A percentile compares a stretch with the other conserved stretches of the same genome.
Evolutionary conservation across 2,888 invertebrate species (phyloP).

Genomic region (Drosophila infuscata): DNA sequence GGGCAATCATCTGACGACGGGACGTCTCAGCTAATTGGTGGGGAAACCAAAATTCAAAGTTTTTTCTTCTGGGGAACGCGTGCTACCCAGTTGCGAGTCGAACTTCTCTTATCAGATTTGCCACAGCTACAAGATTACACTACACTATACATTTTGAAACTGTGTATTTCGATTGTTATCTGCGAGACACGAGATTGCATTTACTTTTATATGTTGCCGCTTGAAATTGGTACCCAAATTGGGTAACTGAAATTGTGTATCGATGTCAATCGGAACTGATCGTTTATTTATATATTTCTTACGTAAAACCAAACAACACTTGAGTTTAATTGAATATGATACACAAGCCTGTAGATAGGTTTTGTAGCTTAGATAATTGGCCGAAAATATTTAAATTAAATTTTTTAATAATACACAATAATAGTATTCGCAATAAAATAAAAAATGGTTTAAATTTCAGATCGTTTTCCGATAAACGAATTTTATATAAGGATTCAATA

Average conservation of each 20-base stretch:
- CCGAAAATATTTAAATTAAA: neutral
- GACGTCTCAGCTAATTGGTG: slow-evolving; percentile 62
- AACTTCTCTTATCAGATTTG: slow-evolving; percentile 37
- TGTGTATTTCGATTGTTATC: slow-evolving; percentile 33
- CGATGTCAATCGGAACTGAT: slow-evolving; percentile 25
- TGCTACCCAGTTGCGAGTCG: slow-evolving; percentile 36
- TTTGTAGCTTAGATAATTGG: neutral
- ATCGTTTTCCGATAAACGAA: neutral
- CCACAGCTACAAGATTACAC: slow-evolving; percentile 14
- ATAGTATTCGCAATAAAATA: neutral
- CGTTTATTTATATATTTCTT: slow-evolving; percentile 62
- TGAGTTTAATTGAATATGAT: slow-evolving; percentile 62
- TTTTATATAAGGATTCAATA: neutral
- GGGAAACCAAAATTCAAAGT: slow-evolving; percentile 2
- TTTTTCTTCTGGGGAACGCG: slow-evolving; percentile 38
- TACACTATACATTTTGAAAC: neutral
- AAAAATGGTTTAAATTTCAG: neutral
- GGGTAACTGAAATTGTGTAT: neutral
- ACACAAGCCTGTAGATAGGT: slow-evolving; percentile 30
- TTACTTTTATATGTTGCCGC: slow-evolving; percentile 23
- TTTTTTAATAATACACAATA: neutral
- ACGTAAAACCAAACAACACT: slow-evolving; percentile 62
- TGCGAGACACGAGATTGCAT: slow-evolving; percentile 1
- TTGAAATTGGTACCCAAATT: neutral
- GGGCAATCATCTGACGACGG: slow-evolving; percentile 47